A percentile compares a stretch with the other conserved stretches of the same genome.
phyloP scores from a whole-genome alignment of 2,888 invertebrate genomes.

The Ornithoptera alexandrae region DNA sequence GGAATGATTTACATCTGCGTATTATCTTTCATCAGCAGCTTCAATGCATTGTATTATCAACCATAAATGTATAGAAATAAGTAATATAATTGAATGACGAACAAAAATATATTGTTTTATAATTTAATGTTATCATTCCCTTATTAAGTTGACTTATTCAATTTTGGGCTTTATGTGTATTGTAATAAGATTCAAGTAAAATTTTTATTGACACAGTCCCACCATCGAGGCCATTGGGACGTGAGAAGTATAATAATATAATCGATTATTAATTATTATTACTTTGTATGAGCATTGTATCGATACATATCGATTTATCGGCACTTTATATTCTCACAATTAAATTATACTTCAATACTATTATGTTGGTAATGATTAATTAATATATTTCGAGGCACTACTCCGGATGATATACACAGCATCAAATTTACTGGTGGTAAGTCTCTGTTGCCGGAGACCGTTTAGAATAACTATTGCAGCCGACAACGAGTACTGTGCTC shows the following conservation, averaged over 20 bases:
- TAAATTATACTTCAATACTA: too few relatives aligned
- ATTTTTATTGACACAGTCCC: constrained; percentile 1
- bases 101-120: constrained; percentile 2
- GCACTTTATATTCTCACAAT: not conserved
- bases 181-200: constrained; percentile 1
- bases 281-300: constrained; percentile 3
- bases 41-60: not conserved
- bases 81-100: constrained; percentile 1
- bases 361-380: too few relatives aligned
- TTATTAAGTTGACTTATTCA: not conserved
- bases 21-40: not conserved
- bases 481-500: too few relatives aligned
- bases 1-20: not conserved
- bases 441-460: too few relatives aligned
- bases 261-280: constrained; percentile 27
- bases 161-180: constrained; percentile 3
- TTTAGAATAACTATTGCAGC: too few relatives aligned
- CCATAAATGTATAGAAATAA: not conserved
- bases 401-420: too few relatives aligned
- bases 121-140: not conserved
- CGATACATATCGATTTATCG: not conserved
- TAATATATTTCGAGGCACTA: too few relatives aligned
- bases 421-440: too few relatives aligned
- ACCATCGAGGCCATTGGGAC: constrained; percentile 36
- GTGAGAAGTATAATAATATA: constrained; percentile 37